Evolutionary conservation across 2,113 vertebrate species (phyloP).

Genomic region (Henicopernis longicauda): DNA sequence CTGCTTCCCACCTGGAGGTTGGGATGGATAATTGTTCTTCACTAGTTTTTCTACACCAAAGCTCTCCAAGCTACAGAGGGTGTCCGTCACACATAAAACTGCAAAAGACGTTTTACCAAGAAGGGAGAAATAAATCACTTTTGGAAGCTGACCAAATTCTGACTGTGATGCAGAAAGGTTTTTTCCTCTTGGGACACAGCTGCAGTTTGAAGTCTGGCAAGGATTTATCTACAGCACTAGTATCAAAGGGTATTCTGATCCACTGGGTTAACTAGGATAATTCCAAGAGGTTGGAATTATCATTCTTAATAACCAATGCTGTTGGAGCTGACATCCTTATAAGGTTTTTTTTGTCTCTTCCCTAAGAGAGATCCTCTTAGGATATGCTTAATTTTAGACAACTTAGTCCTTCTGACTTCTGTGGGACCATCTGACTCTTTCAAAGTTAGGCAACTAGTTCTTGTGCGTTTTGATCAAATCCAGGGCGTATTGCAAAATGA

Average conservation of each 20-base stretch:
- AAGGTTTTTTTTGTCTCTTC: neutral
- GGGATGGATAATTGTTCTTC: neutral
- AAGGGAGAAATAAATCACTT: neutral
- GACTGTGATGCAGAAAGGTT: neutral
- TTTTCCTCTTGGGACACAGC: neutral
- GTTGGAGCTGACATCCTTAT: neutral
- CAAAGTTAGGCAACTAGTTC: neutral
- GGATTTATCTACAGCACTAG: neutral
- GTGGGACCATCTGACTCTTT: neutral
- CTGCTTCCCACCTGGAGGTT: neutral
- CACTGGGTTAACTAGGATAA: neutral
- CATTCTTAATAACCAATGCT: neutral
- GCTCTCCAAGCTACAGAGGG: neutral
- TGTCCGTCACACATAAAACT: neutral
- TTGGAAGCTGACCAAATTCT: neutral
- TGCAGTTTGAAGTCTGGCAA: constrained; percentile 24
- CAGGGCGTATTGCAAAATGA: neutral
- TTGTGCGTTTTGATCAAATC: neutral
- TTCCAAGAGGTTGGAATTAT: neutral
- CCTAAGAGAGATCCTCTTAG: neutral
- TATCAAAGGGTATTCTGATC: constrained; percentile 10
- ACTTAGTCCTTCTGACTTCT: neutral
- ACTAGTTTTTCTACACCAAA: neutral
- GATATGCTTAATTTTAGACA: neutral
- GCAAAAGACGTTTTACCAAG: neutral